A percentile compares a stretch with the other conserved stretches of the same genome.
These are phyloP conservation scores for Geotrupes spiniger DNA, from an alignment of 2,888 invertebrate genomes.

Conservation along the genomic window DNA sequence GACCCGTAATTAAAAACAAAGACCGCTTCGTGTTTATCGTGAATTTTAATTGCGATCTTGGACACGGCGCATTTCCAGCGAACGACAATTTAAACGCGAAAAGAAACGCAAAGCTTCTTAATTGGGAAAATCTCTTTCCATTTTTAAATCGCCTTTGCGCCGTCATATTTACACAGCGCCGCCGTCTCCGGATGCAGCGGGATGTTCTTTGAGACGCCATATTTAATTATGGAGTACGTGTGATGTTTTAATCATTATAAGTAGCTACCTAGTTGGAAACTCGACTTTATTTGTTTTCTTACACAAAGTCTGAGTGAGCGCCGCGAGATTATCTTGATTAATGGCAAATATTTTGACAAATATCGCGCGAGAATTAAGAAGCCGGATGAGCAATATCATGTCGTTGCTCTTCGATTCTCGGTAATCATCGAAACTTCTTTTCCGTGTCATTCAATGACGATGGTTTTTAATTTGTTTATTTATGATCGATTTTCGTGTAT, in stretches of 20 bases:
- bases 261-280: constrained; percentile 37
- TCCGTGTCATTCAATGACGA: too few relatives aligned
- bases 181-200: constrained; percentile 11
- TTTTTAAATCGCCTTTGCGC: constrained; percentile 26
- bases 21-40: too few relatives aligned
- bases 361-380: constrained; percentile 32
- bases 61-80: too few relatives aligned
- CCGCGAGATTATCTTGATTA: constrained; percentile 48
- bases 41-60: too few relatives aligned
- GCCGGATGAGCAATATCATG: constrained; percentile 5
- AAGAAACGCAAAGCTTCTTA: constrained; percentile 28
- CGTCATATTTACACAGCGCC: constrained; percentile 23
- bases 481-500: too few relatives aligned
- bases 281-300: constrained; percentile 47
- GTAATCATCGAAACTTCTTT: too few relatives aligned
- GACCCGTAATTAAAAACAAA: too few relatives aligned
- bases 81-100: not conserved
- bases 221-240: constrained; percentile 46
- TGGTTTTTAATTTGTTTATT: too few relatives aligned
- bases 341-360: constrained; percentile 51
- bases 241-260: constrained; percentile 49
- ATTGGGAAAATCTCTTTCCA: constrained; percentile 35
- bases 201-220: constrained; percentile 31
- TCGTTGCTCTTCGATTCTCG: too few relatives aligned
- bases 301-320: constrained; percentile 38